Conservation (phyloP, 2,888 invertebrate genomes). For the Formica aserva region DNA sequence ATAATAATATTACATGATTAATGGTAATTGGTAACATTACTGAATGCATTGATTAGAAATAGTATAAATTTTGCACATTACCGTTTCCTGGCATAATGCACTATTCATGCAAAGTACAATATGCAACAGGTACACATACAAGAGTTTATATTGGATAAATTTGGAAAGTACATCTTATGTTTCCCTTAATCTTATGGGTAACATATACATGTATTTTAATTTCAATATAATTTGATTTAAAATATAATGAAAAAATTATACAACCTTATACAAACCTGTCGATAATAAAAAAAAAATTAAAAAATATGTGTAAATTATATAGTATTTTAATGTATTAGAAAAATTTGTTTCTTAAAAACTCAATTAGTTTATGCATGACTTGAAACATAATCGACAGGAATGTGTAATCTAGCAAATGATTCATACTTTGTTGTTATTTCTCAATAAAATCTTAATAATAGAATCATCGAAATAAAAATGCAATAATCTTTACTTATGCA, state of each 20-base stretch:
- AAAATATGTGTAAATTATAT: conserved; percentile 31
- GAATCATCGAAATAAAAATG: conserved; percentile 59
- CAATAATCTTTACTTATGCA: conserved; percentile 45
- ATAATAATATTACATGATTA: conserved; percentile 28
- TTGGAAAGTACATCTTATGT: conserved; percentile 40
- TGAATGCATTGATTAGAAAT: conserved; percentile 4
- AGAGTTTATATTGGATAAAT: conserved; percentile 24
- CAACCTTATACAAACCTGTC: conserved; percentile 47
- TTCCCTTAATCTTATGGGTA: conserved; percentile 1
- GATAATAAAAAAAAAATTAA: conserved; percentile 33
- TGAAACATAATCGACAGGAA: conserved; percentile 49
- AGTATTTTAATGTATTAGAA: conserved; percentile 16
- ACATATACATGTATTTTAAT: conserved; percentile 5
- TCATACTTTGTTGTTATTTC: background rate
- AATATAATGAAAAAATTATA: conserved; percentile 16
- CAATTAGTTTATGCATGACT: conserved; percentile 7
- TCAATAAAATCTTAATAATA: conserved; percentile 12
- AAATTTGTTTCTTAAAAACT: conserved; percentile 2
- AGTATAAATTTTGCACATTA: conserved; percentile 12
- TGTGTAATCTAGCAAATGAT: conserved; percentile 36
- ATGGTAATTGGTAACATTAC: background rate
- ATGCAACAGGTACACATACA: background rate
- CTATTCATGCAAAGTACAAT: background rate
- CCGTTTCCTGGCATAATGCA: background rate
- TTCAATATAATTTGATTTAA: background rate